These are phyloP conservation scores for Acanthurus leucopareius DNA, from an alignment of 2,797 vertebrate species.

Conservation along the genomic window DNA sequence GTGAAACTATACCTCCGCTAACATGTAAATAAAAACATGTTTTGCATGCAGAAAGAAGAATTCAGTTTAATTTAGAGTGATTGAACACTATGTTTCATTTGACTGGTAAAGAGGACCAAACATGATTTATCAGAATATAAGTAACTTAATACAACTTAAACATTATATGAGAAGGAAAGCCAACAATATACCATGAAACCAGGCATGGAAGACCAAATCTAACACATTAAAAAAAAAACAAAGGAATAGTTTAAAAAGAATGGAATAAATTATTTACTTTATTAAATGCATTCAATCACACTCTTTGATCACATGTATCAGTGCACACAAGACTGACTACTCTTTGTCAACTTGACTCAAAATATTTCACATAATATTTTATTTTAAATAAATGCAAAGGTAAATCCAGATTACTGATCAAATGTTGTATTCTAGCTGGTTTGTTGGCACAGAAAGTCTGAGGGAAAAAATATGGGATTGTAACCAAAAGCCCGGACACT, in stretches of 20 bases:
- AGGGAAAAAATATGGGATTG: no score
- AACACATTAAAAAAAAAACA: neutral
- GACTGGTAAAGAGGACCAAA: neutral
- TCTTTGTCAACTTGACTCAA: neutral
- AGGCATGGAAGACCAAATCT: neutral
- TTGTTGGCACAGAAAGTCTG: neutral
- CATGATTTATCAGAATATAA: neutral
- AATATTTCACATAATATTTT: no score
- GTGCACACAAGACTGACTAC: neutral
- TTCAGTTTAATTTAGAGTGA: neutral
- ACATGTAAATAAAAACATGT: constrained; percentile 1
- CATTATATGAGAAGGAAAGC: neutral
- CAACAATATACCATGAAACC: neutral
- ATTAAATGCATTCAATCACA: neutral
- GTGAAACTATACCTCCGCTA: neutral
- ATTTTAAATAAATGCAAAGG: no score
- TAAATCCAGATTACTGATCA: neutral
- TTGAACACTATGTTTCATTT: neutral
- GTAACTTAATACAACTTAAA: neutral
- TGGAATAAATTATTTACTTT: no score
- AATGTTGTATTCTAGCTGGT: neutral
- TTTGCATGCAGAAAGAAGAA: constrained; percentile 7
- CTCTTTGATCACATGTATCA: neutral
- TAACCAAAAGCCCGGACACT: neutral
- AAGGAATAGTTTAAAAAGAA: neutral